Conservation (phyloP, 2,113 vertebrate genomes). For the Silurus glanis region DNA sequence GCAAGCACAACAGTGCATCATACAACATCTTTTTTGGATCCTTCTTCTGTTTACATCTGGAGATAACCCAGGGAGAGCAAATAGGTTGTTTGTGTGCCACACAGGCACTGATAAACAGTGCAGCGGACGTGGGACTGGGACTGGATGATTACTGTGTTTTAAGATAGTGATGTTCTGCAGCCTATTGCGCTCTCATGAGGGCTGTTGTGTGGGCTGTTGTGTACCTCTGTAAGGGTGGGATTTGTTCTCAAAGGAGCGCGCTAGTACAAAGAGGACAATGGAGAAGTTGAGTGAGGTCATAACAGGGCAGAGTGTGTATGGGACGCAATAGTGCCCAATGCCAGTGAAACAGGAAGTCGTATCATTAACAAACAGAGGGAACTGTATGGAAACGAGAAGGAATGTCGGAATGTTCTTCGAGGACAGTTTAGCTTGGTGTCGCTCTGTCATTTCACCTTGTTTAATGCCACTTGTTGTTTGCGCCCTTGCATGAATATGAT, state of each 20-base stretch:
- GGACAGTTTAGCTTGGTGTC: constrained; percentile 9
- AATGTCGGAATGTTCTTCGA: constrained; percentile 48
- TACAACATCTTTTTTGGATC: not conserved
- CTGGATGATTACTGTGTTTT: not conserved
- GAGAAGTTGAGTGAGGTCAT: constrained; percentile 28
- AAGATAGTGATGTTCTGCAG: not conserved
- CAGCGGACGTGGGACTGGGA: not conserved
- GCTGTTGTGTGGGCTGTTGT: constrained; percentile 44
- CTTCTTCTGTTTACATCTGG: constrained; percentile 24
- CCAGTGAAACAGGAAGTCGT: constrained; percentile 53
- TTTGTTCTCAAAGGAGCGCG: constrained; percentile 16
- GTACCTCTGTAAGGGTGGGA: constrained; percentile 21
- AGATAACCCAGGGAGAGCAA: not conserved
- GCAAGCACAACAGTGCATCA: not conserved
- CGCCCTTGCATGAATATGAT: not conserved
- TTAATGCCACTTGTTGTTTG: not conserved
- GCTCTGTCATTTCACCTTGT: not conserved
- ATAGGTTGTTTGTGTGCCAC: constrained; percentile 7
- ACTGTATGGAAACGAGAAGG: constrained; percentile 42
- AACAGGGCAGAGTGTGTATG: not conserved
- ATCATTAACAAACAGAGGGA: constrained; percentile 46
- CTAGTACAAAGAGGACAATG: constrained; percentile 47
- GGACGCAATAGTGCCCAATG: constrained; percentile 4
- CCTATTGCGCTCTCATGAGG: not conserved
- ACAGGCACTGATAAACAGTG: constrained; percentile 1